Base-by-base conservation (phyloP, 2,888 invertebrate genomes). In the Adineta ricciae region DNA sequence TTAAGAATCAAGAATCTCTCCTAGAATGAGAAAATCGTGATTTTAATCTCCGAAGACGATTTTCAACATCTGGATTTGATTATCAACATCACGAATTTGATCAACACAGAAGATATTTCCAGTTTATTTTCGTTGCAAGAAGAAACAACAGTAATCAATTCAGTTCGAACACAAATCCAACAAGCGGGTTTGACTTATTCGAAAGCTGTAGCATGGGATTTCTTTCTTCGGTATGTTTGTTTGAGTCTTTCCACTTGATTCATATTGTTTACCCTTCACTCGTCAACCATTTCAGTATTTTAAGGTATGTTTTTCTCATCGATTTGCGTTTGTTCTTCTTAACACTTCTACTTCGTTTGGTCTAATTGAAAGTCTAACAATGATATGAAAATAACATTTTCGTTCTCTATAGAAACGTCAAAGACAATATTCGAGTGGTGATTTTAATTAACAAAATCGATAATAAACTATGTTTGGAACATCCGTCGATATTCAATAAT, bases 131-230 rank as follows among this genome's bases (percentile, higher is more conserved):
- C 88, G 8, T 88, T 88, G 38, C 90, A 90, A 87, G 90, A 90
- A 86, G 89, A 89, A 87, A 90, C 90, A 0, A 90, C 89, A 36
- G 90, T 90, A 86, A 89, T 90, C 87, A 90, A 90, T 88, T 90
- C 90, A 54, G 90, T 90, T 86, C 87, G 90, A 52, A 90, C 90
- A 3, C 90, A 90, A 86, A 90, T 90, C 50, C 89, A 90, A 4
- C 90, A 90, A 87, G 89, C 90, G 46, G 90, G 90, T 1, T 88
- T 90, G 19, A 88, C 89, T 5, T 90, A 90, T 88, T 90, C 90
- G 8, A 87, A 89, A 54, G 89, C 90, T 82, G 89, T 90, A 2
- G 90, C 90, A 3, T 90, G 90, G 90, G 88, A 90, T 85, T 90
- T 90, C 88, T 90, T 90, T 88, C 87, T 90, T 83, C 89, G 88